A percentile compares a stretch with the other conserved stretches of the same genome.
These are phyloP conservation scores for Eupithecia exiguata DNA, from an alignment of 2,888 invertebrate species.

Conservation along the genomic window DNA sequence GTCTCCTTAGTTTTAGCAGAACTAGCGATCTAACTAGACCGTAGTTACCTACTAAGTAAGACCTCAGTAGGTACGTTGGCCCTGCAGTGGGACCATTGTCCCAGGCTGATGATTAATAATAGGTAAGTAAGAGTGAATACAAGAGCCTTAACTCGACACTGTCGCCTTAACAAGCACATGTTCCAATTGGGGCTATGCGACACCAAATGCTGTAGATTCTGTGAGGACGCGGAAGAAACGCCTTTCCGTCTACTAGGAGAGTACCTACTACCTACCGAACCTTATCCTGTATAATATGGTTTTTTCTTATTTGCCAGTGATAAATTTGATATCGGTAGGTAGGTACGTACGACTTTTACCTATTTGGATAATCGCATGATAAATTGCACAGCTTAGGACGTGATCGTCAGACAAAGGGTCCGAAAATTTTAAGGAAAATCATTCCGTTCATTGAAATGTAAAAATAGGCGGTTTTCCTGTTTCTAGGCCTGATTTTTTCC, in stretches of 20 bases:
- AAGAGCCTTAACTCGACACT: too few species aligned
- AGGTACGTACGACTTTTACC: not conserved
- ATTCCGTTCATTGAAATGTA: constrained; percentile 13
- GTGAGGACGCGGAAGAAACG: too few species aligned
- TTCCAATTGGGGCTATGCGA: too few species aligned
- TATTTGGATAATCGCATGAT: not conserved
- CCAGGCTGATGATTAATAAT: not conserved
- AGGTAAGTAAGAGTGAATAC: too few species aligned
- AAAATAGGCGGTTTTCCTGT: not conserved
- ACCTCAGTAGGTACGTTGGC: not conserved
- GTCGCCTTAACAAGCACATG: too few species aligned
- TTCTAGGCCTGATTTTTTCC: constrained; percentile 4
- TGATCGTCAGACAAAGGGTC: not conserved
- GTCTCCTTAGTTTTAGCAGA: not conserved
- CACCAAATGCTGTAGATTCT: too few species aligned
- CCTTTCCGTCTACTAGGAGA: too few species aligned
- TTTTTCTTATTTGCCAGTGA: too few species aligned
- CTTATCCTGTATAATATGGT: too few species aligned
- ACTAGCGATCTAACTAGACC: not conserved
- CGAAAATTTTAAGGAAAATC: not conserved
- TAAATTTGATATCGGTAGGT: too few species aligned
- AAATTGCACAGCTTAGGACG: not conserved
- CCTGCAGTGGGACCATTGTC: not conserved
- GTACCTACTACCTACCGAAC: too few species aligned
- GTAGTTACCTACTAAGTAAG: not conserved